These are phyloP conservation scores for Sitta europaea DNA, from an alignment of 2,113 vertebrate genomes.

Conservation along the genomic window DNA sequence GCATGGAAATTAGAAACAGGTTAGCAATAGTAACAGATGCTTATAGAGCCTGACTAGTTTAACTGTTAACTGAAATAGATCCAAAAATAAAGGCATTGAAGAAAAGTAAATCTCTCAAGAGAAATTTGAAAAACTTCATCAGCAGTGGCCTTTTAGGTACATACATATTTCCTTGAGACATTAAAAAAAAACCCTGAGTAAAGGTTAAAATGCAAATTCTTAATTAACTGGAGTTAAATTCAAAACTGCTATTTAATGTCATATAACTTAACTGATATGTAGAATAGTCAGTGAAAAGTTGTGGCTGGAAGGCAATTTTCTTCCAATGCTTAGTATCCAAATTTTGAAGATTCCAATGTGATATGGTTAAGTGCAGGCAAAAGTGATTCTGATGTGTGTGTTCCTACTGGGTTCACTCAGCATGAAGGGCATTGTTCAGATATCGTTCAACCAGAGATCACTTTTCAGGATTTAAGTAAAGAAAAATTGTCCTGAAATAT, in stretches of 20 bases:
- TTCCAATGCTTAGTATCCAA: neutral
- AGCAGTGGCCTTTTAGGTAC: neutral
- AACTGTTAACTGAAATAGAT: neutral
- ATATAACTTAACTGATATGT: neutral
- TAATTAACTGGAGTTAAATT: neutral
- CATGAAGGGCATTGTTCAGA: neutral
- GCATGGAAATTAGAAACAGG: neutral
- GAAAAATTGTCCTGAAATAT: neutral
- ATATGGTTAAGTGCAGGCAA: neutral
- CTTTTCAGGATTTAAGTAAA: neutral
- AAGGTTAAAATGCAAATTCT: neutral
- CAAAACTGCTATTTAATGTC: neutral
- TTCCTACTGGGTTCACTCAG: neutral
- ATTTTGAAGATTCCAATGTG: neutral
- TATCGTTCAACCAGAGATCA: neutral
- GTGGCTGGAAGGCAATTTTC: neutral
- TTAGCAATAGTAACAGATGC: neutral
- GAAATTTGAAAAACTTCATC: neutral
- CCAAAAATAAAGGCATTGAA: neutral
- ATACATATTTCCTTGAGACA: neutral
- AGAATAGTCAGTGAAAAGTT: neutral
- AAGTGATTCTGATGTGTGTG: neutral
- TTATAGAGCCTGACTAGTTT: neutral
- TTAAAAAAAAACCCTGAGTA: neutral
- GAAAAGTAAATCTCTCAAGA: neutral